phyloP scores from a whole-genome alignment of 2,888 invertebrate species.

The Nemotelus nigrinus region DNA sequence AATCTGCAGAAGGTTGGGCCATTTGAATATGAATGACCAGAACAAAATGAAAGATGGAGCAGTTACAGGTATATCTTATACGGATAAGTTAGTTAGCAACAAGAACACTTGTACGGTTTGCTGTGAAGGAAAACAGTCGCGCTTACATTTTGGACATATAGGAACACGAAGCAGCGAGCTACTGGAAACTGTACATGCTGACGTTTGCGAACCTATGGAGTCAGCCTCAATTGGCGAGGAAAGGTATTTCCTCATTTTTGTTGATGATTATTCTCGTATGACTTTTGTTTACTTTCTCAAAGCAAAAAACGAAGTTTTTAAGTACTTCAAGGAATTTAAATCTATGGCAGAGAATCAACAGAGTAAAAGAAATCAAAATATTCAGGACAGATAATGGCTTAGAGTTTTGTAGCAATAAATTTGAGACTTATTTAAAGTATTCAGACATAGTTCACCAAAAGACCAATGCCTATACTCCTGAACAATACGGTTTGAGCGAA shows the following conservation, averaged over 20 bases:
- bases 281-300: not conserved
- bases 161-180: not conserved
- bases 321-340: not conserved
- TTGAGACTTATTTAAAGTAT: not conserved
- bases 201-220: slow-evolving; percentile 10
- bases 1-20: not conserved
- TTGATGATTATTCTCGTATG: not conserved
- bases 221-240: not conserved
- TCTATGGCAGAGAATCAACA: not conserved
- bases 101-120: not conserved
- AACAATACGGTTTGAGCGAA: not conserved
- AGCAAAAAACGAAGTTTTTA: not conserved
- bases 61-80: not conserved
- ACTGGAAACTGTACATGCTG: not conserved
- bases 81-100: not conserved
- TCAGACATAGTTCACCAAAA: not conserved
- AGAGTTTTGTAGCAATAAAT: not conserved
- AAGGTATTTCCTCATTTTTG: not conserved
- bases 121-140: not conserved
- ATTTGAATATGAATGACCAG: not conserved
- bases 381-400: no score
- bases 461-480: not conserved
- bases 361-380: not conserved
- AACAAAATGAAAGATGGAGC: slow-evolving; percentile 1
- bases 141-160: not conserved